Percentiles rank a stretch among this genome's conserved stretches.
Conservation (phyloP, 2,113 vertebrate genomes). For the Callaeas wilsoni region DNA sequence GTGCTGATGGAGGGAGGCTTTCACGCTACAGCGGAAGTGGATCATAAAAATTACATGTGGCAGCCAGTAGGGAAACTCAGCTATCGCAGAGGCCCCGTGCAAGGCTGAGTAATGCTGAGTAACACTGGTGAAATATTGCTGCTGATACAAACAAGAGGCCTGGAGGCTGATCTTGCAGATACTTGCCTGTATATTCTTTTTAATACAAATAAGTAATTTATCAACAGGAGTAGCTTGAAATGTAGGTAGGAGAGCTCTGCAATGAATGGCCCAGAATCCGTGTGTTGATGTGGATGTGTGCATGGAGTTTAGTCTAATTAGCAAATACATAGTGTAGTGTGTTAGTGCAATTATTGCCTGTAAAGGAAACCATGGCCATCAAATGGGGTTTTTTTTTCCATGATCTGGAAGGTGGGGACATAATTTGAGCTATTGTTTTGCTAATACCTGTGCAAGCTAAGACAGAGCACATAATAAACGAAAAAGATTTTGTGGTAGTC, state of each 20-base stretch:
- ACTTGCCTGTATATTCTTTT: neutral
- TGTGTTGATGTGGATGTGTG: neutral
- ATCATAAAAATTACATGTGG: neutral
- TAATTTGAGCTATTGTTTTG: neutral
- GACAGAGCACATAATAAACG: neutral
- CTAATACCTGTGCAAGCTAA: neutral
- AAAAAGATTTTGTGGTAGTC: neutral
- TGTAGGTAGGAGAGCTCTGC: neutral
- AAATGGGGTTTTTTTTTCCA: neutral
- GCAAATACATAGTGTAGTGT: neutral
- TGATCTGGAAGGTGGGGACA: neutral
- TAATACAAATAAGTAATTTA: neutral
- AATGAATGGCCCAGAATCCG: fast-evolving
- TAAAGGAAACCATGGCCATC: neutral
- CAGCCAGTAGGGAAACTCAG: neutral
- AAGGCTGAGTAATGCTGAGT: neutral
- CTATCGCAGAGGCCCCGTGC: neutral
- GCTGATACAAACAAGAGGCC: neutral
- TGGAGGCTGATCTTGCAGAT: neutral
- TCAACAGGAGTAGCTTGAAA: neutral
- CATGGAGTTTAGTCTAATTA: neutral
- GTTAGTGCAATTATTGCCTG: neutral
- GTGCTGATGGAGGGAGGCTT: neutral
- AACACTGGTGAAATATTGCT: neutral
- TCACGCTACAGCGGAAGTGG: neutral